phyloP scores from a whole-genome alignment of 2,797 vertebrate genomes.

The Margarornis squamiger region DNA sequence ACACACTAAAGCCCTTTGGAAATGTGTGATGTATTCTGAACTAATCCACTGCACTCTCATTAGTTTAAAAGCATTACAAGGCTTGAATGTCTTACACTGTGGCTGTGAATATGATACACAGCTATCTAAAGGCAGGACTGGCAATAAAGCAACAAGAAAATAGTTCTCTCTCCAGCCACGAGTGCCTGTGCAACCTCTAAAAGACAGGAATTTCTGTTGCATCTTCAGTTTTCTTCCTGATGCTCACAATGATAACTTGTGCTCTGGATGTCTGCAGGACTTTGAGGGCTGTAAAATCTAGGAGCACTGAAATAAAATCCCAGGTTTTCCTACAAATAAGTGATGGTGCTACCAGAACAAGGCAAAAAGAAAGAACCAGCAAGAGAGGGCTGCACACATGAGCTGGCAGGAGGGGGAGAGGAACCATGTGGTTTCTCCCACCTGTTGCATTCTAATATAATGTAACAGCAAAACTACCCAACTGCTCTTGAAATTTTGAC shows the following conservation, averaged over 20 bases:
- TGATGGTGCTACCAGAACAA: neutral
- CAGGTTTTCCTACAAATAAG: neutral
- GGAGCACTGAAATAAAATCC: neutral
- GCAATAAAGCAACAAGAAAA: neutral
- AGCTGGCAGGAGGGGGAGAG: neutral
- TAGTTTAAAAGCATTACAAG: neutral
- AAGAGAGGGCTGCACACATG: neutral
- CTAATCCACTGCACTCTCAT: neutral
- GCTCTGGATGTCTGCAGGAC: neutral
- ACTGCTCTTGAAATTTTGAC: neutral
- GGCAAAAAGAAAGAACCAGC: neutral
- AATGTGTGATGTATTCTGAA: neutral
- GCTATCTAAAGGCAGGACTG: neutral
- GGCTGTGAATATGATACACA: neutral
- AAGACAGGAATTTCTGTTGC: neutral
- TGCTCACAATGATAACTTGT: neutral
- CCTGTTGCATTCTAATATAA: neutral
- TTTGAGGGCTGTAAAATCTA: neutral
- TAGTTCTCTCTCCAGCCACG: neutral
- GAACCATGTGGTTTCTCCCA: neutral
- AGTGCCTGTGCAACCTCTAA: neutral
- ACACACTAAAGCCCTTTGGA: neutral
- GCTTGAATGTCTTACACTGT: neutral
- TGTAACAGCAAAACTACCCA: neutral
- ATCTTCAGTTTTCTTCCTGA: neutral